phyloP scores from a whole-genome alignment of 64 coral and sea anemone species.

The Acropora tenuis region DNA sequence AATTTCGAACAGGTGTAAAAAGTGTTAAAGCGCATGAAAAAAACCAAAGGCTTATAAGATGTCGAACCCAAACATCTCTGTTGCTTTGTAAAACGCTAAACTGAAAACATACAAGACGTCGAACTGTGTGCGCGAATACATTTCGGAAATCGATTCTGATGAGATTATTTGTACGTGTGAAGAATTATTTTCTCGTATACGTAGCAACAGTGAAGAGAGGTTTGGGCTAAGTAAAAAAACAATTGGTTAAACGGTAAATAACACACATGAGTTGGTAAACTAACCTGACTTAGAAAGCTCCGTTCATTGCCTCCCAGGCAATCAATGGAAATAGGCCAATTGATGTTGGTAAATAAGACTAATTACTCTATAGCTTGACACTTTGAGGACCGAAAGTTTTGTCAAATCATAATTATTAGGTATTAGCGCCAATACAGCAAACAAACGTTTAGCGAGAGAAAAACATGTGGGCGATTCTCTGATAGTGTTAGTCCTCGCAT shows the following conservation, averaged over 20 bases:
- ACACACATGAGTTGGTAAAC: neutral
- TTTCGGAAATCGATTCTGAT: neutral
- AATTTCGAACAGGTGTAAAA: neutral
- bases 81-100: neutral
- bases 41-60: neutral
- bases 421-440: conserved; percentile 7
- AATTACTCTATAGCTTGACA: conserved; percentile 9
- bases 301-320: neutral
- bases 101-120: neutral
- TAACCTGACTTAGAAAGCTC: neutral
- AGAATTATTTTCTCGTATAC: neutral
- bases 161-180: neutral
- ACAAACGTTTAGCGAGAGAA: neutral
- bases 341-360: conserved; percentile 31
- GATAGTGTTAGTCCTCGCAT: neutral
- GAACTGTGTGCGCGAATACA: neutral
- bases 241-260: neutral
- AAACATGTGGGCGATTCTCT: neutral
- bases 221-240: neutral
- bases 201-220: neutral
- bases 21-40: neutral
- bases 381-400: neutral
- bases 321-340: conserved; percentile 17
- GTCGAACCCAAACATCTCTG: neutral
- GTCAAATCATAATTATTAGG: neutral